A percentile compares a stretch with the other conserved stretches of the same genome.
These are phyloP conservation scores for Drymodes brunneopygia DNA, from an alignment of 2,113 vertebrate species.

Conservation along the genomic window DNA sequence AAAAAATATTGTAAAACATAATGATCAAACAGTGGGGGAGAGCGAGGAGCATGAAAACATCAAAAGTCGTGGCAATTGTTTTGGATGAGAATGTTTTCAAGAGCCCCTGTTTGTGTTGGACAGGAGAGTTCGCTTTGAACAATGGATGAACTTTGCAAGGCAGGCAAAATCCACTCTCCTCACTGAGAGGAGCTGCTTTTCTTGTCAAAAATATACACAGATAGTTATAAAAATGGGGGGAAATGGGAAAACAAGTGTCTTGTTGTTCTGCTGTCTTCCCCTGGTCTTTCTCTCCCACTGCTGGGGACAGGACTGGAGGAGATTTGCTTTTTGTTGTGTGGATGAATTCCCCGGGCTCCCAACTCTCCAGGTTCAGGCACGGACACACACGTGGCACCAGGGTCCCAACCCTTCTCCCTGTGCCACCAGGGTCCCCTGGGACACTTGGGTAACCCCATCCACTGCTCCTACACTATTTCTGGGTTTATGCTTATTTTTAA, in stretches of 20 bases:
- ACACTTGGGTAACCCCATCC: neutral
- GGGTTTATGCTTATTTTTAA: neutral
- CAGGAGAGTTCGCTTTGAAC: slow-evolving; percentile 24
- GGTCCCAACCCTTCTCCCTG: neutral
- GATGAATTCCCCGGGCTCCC: neutral
- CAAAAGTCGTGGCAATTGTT: slow-evolving; percentile 54
- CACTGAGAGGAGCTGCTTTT: neutral
- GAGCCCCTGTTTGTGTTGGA: slow-evolving; percentile 66
- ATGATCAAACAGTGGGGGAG: slow-evolving; percentile 51
- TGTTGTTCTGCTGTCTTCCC: neutral
- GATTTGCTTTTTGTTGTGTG: neutral
- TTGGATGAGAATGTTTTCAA: slow-evolving; percentile 45
- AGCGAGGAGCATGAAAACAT: slow-evolving; percentile 45
- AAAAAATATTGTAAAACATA: slow-evolving; percentile 58
- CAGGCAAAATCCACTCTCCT: slow-evolving; percentile 37
- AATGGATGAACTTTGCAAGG: slow-evolving; percentile 55
- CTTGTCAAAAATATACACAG: neutral
- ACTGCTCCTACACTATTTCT: neutral
- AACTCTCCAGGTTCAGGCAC: neutral
- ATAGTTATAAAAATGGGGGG: neutral
- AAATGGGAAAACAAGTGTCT: neutral
- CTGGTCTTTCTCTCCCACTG: neutral
- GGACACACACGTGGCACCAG: neutral
- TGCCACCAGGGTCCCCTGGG: neutral
- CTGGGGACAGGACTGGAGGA: neutral